Evolutionary conservation across 2,888 invertebrate species (phyloP), one percentile per base, ranked within the genome.

Genomic region (Chironomus tentans): DNA sequence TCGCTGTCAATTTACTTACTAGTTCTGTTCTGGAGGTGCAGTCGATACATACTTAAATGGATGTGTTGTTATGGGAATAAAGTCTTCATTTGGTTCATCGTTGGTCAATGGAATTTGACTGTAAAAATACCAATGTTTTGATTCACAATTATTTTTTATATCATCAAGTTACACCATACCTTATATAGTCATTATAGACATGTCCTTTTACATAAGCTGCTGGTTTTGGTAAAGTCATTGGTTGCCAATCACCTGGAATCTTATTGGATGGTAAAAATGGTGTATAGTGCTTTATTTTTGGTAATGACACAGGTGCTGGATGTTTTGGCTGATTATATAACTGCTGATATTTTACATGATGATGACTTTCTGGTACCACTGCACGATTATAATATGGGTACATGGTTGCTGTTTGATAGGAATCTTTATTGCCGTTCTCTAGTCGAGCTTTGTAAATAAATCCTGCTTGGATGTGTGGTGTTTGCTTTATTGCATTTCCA

Each of bases 181-280:
- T 68, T 12, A n/a, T 12, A 15, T 13, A 7, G 28, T 61, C 71
- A 62, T 50, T 71, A 70, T 68, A 28, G 71, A 73, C 13, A 65
- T 78, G 68, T 76, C 73, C 48, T 71, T 69, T 68, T 13, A 62
- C 46, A 70, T 50, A 77, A 70, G 68, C 78, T 77, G 56, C 78
- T 79, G 70, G 81, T 80, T 81, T 83, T 5, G n/a, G 56, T 18
- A 56, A 83, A 81, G 83, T 81, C 79, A 87, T 86, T 68, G 87
- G 87, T 78, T 84, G 81, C 81, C 87, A 87, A 78, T 85, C 83
- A 76, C 87, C 87, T 18, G 87, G 87, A 77, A 87, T 79, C 76
- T 86, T 86, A 80, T 87, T 87, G 78, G 83, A 84, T 78, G 86
- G 84, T 78, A 84, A 82, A 82, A 87, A 87, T 78, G 87, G 87